These are phyloP conservation scores for Spea bombifrons DNA, from an alignment of 2,113 vertebrate species.

Conservation along the genomic window DNA sequence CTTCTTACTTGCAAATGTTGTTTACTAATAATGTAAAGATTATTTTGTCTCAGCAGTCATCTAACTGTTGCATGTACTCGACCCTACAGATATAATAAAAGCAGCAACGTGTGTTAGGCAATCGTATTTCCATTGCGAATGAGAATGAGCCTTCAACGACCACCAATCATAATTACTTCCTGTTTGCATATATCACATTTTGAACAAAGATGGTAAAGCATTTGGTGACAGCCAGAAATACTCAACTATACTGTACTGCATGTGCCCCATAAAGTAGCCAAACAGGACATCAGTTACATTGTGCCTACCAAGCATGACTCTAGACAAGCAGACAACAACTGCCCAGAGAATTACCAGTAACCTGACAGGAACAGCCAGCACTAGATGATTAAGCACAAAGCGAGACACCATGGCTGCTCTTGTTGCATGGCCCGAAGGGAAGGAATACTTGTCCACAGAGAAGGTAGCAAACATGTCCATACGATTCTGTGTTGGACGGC, in stretches of 20 bases:
- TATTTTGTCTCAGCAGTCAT: slow-evolving; percentile 1
- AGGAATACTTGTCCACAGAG: slow-evolving; percentile 94
- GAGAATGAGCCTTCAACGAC: slow-evolving; percentile 1
- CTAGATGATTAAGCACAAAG: slow-evolving; percentile 89
- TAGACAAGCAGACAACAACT: slow-evolving; percentile 80
- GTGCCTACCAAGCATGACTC: slow-evolving; percentile 92
- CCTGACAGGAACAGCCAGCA: slow-evolving; percentile 84
- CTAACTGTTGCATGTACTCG: slow-evolving; percentile 7
- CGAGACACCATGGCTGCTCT: slow-evolving; percentile 87
- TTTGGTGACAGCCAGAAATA: slow-evolving; percentile 86
- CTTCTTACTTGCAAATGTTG: slow-evolving; percentile 1
- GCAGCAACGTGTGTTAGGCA: slow-evolving; percentile 13
- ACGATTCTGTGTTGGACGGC: slow-evolving; percentile 86
- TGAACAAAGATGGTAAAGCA: slow-evolving; percentile 73
- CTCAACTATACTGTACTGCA: slow-evolving; percentile 87
- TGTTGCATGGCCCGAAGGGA: slow-evolving; percentile 92
- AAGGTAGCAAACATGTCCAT: slow-evolving; percentile 98
- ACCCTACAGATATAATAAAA: slow-evolving; percentile 19
- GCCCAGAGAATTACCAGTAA: slow-evolving; percentile 90
- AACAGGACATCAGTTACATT: slow-evolving; percentile 91
- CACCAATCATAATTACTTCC: neutral
- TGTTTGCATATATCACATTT: slow-evolving; percentile 59
- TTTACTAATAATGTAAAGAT: slow-evolving; percentile 7
- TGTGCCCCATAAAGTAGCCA: slow-evolving; percentile 89
- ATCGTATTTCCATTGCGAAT: slow-evolving; percentile 28